Percentiles rank a stretch among this genome's conserved stretches.
These are phyloP conservation scores for Lepus americanus DNA, from an alignment of 2,113 vertebrate genomes.

Conservation along the genomic window DNA sequence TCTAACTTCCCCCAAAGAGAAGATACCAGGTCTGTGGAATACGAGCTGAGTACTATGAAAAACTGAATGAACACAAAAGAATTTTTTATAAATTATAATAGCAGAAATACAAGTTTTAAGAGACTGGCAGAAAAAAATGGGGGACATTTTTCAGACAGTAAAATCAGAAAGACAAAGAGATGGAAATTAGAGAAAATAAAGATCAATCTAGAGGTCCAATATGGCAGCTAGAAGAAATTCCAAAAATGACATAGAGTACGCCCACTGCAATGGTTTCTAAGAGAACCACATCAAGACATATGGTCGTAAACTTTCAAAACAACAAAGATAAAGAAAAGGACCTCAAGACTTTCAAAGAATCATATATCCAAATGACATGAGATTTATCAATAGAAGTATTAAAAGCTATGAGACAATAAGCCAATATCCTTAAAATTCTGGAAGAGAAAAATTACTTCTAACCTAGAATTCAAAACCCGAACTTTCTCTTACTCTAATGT, in stretches of 20 bases:
- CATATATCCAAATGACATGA: constrained; percentile 3
- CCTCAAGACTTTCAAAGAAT: neutral
- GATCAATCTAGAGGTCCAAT: neutral
- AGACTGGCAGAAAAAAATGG: neutral
- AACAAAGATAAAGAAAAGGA: constrained; percentile 16
- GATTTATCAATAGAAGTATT: neutral
- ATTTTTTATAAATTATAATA: neutral
- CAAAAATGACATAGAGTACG: neutral
- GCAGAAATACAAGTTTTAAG: neutral
- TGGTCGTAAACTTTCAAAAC: neutral
- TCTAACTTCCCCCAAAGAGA: constrained; percentile 14
- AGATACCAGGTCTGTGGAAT: neutral
- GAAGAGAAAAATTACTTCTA: neutral
- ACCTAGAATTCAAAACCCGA: constrained; percentile 21
- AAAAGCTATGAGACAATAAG: neutral
- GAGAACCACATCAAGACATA: neutral
- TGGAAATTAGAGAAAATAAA: neutral
- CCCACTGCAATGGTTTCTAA: neutral
- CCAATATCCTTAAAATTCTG: constrained; percentile 3
- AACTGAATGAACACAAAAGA: neutral
- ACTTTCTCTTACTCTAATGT: constrained; percentile 14
- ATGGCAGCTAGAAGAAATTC: neutral
- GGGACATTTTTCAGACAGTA: neutral
- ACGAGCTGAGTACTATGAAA: neutral
- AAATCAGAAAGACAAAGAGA: constrained; percentile 6